A percentile compares a stretch with the other conserved stretches of the same genome.
Evolutionary conservation across 2,797 vertebrate genomes (phyloP).

Genomic region (Anas capensis): DNA sequence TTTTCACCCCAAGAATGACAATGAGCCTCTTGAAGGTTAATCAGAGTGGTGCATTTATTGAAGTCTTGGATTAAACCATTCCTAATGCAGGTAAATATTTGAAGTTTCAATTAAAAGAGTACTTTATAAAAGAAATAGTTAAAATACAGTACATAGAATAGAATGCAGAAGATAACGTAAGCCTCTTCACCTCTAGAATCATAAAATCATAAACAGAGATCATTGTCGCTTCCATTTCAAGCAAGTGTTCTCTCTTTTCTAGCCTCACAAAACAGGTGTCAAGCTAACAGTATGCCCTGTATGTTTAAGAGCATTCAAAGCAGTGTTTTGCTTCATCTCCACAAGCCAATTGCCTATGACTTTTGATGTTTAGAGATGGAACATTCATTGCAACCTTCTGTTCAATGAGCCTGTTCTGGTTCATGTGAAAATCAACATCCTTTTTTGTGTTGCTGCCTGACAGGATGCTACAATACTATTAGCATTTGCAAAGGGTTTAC

Average conservation of each 20-base stretch:
- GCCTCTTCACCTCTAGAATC: not conserved
- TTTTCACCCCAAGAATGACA: not conserved
- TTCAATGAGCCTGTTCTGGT: conserved; percentile 76
- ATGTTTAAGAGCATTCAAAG: not conserved
- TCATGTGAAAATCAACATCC: conserved; percentile 84
- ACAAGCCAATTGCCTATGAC: conserved; percentile 53
- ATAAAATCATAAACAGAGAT: not conserved
- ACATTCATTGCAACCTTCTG: conserved; percentile 71
- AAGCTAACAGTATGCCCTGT: not conserved
- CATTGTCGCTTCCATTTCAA: not conserved
- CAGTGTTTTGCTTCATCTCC: conserved; percentile 26
- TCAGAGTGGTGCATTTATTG: not conserved
- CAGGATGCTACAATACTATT: conserved; percentile 91
- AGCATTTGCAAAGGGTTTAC: conserved; percentile 97
- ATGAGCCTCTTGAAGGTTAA: not conserved
- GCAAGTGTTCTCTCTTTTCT: not conserved
- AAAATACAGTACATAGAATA: not conserved
- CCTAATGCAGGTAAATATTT: not conserved
- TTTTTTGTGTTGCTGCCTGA: conserved; percentile 87
- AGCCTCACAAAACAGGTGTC: not conserved
- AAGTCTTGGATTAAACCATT: not conserved
- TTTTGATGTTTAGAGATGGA: conserved; percentile 75
- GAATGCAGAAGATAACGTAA: not conserved
- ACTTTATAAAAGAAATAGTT: not conserved
- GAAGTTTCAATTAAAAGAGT: not conserved